These are phyloP conservation scores for Carlito syrichta DNA, from an alignment of 2,113 vertebrate species.

Conservation along the genomic window DNA sequence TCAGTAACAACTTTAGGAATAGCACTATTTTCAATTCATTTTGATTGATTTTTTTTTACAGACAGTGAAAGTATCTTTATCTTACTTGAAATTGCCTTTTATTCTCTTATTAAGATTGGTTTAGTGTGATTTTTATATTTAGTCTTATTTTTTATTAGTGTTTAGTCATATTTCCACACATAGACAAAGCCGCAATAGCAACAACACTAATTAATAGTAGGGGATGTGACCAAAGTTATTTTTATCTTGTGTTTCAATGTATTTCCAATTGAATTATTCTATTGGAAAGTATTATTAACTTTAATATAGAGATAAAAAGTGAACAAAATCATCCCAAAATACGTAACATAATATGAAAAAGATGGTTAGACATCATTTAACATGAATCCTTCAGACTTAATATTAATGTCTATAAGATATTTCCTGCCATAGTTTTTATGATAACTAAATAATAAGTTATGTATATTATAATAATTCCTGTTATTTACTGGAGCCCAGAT, in stretches of 20 bases:
- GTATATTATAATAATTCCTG: neutral
- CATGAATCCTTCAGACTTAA: conserved; percentile 25
- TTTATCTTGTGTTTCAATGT: conserved; percentile 43
- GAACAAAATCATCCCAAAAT: conserved; percentile 32
- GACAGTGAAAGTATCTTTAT: neutral
- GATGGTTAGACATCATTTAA: conserved; percentile 38
- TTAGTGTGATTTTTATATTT: conserved; percentile 33
- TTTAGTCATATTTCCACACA: neutral
- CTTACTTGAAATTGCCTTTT: neutral
- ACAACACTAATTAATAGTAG: neutral
- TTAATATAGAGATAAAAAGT: conserved; percentile 40
- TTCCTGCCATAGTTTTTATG: neutral
- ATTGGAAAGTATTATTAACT: neutral
- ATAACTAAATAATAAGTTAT: neutral
- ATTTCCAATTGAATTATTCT: conserved; percentile 38
- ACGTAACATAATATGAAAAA: conserved; percentile 24
- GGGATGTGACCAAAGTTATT: neutral
- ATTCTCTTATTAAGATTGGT: neutral
- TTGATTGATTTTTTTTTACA: conserved; percentile 1
- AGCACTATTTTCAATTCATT: neutral
- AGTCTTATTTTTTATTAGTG: neutral
- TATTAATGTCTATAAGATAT: conserved; percentile 29
- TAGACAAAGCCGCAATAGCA: neutral
- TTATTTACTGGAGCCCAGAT: conserved; percentile 15
- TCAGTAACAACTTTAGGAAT: neutral